A percentile compares a stretch with the other conserved stretches of the same genome.
Evolutionary conservation across 1,140 invertebrate species (phyloP).

Genomic region (Sarcophaga bullata): DNA sequence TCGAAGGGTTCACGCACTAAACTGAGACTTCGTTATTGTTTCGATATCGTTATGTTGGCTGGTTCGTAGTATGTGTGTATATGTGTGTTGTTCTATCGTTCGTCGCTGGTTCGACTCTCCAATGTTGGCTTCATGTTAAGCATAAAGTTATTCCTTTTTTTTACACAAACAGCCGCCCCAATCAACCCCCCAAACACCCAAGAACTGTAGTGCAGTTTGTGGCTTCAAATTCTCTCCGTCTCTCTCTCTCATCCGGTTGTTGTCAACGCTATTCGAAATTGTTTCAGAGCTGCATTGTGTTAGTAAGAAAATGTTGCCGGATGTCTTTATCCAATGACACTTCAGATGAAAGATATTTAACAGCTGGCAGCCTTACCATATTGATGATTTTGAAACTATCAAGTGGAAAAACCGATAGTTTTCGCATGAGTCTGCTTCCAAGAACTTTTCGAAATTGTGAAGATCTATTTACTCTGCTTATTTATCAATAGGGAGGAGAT

Average conservation of each 20-base stretch:
- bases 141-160: background rate
- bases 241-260: background rate
- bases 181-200: background rate
- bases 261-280: background rate
- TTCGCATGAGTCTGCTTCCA: no score
- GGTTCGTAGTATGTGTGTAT: background rate
- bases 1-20: conserved; percentile 39
- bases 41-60: conserved; percentile 20
- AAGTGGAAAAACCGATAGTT: no score
- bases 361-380: background rate
- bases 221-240: background rate
- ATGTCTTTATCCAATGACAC: background rate
- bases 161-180: background rate
- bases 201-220: background rate
- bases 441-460: no score
- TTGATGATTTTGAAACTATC: no score
- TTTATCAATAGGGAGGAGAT: no score
- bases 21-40: conserved; percentile 38
- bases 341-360: background rate
- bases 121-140: background rate
- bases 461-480: no score
- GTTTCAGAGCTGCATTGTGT: background rate
- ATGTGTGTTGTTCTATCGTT: no score
- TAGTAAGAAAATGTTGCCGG: background rate
- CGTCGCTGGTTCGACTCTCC: background rate